Conservation (phyloP, 2,888 invertebrate genomes). For the Scaptomyza reducta region DNA sequence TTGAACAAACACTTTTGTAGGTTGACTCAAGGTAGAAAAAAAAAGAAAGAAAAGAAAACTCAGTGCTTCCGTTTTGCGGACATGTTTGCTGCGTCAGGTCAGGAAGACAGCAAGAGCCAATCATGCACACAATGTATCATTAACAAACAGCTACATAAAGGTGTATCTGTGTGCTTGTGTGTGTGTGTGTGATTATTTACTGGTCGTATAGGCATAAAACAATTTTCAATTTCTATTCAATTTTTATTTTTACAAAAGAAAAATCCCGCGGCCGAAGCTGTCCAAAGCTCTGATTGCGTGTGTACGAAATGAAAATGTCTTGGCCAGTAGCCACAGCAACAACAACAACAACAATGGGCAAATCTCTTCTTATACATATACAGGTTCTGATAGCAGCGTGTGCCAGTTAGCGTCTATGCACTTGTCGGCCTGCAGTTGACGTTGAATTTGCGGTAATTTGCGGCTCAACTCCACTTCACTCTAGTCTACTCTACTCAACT, state of each 20-base stretch:
- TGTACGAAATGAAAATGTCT: constrained; percentile 78
- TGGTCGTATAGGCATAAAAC: constrained; percentile 48
- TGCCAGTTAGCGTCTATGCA: constrained; percentile 76
- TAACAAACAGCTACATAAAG: constrained; percentile 41
- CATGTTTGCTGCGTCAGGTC: constrained; percentile 67
- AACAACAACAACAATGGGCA: constrained; percentile 28
- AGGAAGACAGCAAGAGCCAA: constrained; percentile 66
- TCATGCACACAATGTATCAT: constrained; percentile 65
- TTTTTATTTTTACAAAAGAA: constrained; percentile 58
- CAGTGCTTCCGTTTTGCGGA: constrained; percentile 69
- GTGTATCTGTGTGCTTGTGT: constrained; percentile 6
- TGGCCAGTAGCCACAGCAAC: constrained; percentile 61
- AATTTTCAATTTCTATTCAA: constrained; percentile 79
- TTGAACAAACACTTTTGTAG: constrained; percentile 64
- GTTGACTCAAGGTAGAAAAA: constrained; percentile 31
- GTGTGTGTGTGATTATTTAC: constrained; percentile 14
- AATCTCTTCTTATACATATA: constrained; percentile 22
- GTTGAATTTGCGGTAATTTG: constrained; percentile 74
- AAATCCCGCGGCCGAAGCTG: constrained; percentile 39
- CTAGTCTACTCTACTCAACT: constrained; percentile 6
- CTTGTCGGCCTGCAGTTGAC: constrained; percentile 73
- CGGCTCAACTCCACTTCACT: constrained; percentile 40
- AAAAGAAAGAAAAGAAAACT: constrained; percentile 62
- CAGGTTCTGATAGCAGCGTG: constrained; percentile 74
- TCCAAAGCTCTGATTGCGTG: constrained; percentile 56